Evolutionary conservation across 2,888 invertebrate genomes (phyloP).

Genomic region (Dryadula phaetusa): DNA sequence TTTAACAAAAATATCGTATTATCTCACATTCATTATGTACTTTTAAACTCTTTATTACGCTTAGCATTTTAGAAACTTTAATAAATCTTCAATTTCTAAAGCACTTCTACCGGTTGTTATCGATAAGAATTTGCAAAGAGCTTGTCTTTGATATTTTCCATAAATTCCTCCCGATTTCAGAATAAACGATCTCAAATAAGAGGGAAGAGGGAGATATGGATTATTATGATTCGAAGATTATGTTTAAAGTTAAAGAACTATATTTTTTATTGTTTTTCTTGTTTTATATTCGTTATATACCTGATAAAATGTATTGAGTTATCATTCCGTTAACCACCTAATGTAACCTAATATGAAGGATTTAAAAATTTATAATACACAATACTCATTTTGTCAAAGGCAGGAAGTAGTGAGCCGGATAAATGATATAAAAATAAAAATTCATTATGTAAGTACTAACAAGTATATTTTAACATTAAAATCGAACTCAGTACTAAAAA

Average conservation of each 20-base stretch:
- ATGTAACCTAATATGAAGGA: too few relatives aligned
- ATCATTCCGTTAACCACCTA: too few relatives aligned
- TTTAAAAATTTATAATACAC: too few relatives aligned
- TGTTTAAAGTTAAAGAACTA: neutral
- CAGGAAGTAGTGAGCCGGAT: too few relatives aligned
- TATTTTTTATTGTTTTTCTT: neutral
- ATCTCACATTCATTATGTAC: neutral
- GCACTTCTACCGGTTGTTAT: neutral
- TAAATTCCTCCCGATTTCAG: constrained; percentile 20
- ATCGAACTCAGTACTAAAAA: too few relatives aligned
- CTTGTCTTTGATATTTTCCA: constrained; percentile 23
- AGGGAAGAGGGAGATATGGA: constrained; percentile 25
- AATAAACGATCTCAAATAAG: constrained; percentile 20
- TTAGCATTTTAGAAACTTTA: neutral
- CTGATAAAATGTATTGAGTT: too few relatives aligned
- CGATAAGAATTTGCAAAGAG: constrained; percentile 45
- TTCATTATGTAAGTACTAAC: too few relatives aligned
- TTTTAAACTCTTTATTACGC: neutral
- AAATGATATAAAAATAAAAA: too few relatives aligned
- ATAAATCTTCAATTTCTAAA: constrained; percentile 21
- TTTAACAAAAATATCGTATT: too few relatives aligned
- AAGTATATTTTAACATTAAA: too few relatives aligned
- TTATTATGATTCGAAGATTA: neutral
- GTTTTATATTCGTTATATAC: neutral
- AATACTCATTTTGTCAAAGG: too few relatives aligned